These are phyloP conservation scores for Ormyrus thymus DNA, from an alignment of 2,888 invertebrate species.

Conservation along the genomic window DNA sequence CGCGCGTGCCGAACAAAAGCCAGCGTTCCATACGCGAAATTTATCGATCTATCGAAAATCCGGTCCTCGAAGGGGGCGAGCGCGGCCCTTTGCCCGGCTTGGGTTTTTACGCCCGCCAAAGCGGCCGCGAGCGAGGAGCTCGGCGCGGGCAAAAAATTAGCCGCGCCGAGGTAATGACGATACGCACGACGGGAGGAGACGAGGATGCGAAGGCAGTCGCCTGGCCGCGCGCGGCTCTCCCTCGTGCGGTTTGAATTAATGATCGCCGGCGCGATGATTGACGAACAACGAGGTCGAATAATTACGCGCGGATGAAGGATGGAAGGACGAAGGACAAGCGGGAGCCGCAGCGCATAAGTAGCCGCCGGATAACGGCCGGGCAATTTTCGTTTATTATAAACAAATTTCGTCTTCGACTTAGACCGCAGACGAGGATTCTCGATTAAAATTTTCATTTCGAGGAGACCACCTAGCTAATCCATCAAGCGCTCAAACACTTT, in stretches of 20 bases:
- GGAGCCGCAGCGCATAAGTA: neutral
- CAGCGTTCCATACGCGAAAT: slow-evolving; percentile 56
- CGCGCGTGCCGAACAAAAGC: slow-evolving; percentile 62
- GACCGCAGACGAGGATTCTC: slow-evolving; percentile 16
- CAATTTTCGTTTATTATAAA: slow-evolving; percentile 40
- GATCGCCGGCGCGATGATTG: slow-evolving; percentile 42
- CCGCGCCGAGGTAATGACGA: slow-evolving; percentile 42
- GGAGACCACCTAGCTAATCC: too few species aligned
- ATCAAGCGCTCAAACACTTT: too few species aligned
- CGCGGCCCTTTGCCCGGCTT: neutral
- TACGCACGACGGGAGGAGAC: neutral
- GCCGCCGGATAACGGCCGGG: slow-evolving; percentile 2
- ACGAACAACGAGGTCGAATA: slow-evolving; percentile 43
- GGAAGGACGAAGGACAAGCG: slow-evolving; percentile 34
- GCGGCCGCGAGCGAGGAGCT: neutral
- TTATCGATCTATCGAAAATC: slow-evolving; percentile 57
- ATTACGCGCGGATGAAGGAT: slow-evolving; percentile 29
- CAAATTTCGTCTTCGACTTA: slow-evolving; percentile 4
- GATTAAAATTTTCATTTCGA: neutral
- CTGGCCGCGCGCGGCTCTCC: neutral
- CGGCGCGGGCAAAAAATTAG: slow-evolving; percentile 33
- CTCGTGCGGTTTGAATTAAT: slow-evolving; percentile 47
- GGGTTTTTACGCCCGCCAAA: slow-evolving; percentile 3
- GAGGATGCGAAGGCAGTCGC: slow-evolving; percentile 18
- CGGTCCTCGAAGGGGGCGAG: slow-evolving; percentile 34